Conservation (phyloP, 2,113 vertebrate genomes). For the Grus americana region DNA sequence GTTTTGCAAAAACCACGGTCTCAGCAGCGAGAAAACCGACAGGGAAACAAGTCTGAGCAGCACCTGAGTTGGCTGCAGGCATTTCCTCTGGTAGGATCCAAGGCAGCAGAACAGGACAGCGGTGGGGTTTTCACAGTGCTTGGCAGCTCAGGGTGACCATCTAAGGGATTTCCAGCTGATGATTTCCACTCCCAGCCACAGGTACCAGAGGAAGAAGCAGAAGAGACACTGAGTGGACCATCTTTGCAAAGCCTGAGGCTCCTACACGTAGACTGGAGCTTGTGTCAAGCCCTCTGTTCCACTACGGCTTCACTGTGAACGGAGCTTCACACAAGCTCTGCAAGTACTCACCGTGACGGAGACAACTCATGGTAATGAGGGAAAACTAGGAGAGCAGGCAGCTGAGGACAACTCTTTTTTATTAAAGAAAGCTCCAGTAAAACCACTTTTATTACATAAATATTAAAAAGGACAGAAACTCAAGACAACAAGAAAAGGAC, state of each 20-base stretch:
- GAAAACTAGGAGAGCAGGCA: background rate
- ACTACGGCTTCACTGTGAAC: no score
- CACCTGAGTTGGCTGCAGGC: background rate
- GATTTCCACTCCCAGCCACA: no score
- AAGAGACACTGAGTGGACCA: no score
- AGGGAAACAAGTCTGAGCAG: background rate
- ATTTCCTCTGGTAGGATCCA: no score
- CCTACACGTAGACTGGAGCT: no score
- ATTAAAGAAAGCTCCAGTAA: background rate
- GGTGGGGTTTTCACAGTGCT: background rate
- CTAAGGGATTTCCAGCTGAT: no score
- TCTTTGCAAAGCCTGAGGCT: no score
- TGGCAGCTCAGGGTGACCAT: no score
- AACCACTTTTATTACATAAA: conserved; percentile 8
- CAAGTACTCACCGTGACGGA: fast-evolving
- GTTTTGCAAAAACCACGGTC: background rate
- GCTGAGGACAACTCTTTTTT: background rate
- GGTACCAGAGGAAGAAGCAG: no score
- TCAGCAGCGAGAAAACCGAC: background rate
- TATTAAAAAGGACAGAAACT: background rate
- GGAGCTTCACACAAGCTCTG: background rate
- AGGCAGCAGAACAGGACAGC: background rate
- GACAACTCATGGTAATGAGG: background rate
- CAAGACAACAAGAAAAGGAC: background rate
- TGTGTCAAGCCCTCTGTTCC: background rate